phyloP scores from a whole-genome alignment of 23 tunicate species.

The Botrylloides violaceus region DNA sequence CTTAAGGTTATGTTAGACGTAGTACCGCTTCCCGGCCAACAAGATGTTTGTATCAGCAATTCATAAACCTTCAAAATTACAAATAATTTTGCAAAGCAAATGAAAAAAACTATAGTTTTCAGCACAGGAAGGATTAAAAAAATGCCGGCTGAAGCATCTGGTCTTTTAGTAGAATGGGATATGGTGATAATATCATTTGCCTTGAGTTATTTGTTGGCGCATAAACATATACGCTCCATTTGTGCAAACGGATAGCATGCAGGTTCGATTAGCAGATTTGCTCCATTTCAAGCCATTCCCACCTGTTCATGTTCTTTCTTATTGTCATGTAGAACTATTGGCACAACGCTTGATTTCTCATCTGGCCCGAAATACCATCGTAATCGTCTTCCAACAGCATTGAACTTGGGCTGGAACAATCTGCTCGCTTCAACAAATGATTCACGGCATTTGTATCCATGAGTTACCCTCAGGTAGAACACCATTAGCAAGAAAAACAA shows the following conservation, averaged over 20 bases:
- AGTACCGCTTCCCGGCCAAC: conserved; percentile 94
- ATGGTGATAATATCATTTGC: no score
- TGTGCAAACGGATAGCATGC: no score
- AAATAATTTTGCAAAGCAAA: no score
- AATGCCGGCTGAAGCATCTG: no score
- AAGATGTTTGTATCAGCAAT: conserved; percentile 55
- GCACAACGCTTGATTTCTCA: conserved; percentile 19
- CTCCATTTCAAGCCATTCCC: no score
- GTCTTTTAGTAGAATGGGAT: no score
- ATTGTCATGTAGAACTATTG: conserved; percentile 22
- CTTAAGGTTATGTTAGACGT: conserved; percentile 40
- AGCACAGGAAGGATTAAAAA: no score
- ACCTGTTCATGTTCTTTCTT: conserved; percentile 9
- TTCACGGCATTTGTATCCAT: background rate
- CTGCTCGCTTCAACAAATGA: background rate
- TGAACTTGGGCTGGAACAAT: background rate
- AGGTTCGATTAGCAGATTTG: no score
- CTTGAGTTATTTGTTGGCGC: no score
- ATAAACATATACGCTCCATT: no score
- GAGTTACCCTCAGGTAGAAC: background rate
- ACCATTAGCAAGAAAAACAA: background rate
- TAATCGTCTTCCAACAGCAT: background rate
- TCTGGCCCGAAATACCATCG: conserved; percentile 18
- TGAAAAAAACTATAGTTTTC: no score
- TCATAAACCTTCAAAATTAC: conserved; percentile 56